Evolutionary conservation across 2,113 vertebrate species (phyloP), one percentile per base, ranked within the genome.

Genomic region (Festucalex cinctus): DNA sequence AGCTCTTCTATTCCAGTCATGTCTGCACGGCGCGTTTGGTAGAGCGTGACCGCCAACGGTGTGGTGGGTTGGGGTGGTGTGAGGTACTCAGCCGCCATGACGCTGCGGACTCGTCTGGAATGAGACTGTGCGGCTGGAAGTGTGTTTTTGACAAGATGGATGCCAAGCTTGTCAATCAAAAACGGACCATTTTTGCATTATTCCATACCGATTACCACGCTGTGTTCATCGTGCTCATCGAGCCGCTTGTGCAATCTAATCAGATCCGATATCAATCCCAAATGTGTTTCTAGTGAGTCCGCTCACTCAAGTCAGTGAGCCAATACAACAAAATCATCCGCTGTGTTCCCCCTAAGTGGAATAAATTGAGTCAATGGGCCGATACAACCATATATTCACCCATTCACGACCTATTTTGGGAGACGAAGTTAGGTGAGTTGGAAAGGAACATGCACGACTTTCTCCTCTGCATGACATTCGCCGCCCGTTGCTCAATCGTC

Each of bases 1-100:
- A 70, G 64, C 76, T 90, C 87, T 89, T 41, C 81, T 87, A 81
- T 84, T 91, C 82, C 60, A 32, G 5, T 81, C 86, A 90, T 76
- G 68, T 93, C 87, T 74, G 83, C 69, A 77, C 86, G 82, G 39
- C 12, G 39, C 37, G 37, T 43, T 26, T 41, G 54, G 26, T 32
- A 6, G 26, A 1, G 54, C 26, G 54, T 16, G 54, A 57, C 26
- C 14, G 26, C 54, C 51, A n/a, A 51, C 48, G n/a, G 48, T 32
- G 28, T 4, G 28, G 28, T 32, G 28, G 43, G 43, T 4, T 17
- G 43, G 43, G 43, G 5, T 1, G 43, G 43, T 12, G 0, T 8
- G 43, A 14, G 19, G 1, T 0, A 22, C 19, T 51, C 48, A 2
- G 22, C 9, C 51, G 51, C 22, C 54, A 26, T 19, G 54, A 57